Evolutionary conservation across 1,140 invertebrate genomes (phyloP), one percentile per base, ranked within the genome.

Genomic region (Scaptomyza hsui): DNA sequence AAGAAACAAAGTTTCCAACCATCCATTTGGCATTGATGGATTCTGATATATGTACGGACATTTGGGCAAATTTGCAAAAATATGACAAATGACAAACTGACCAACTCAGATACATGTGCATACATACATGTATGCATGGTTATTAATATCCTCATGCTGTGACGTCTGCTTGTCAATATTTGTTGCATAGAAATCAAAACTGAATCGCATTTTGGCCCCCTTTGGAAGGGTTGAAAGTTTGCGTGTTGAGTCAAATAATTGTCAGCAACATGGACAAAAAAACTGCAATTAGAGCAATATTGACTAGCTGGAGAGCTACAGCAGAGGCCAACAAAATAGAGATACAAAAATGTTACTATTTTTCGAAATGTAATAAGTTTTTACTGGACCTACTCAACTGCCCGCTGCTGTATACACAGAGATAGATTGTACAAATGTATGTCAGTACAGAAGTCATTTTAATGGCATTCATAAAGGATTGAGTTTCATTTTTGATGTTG

Each of bases 141-240:
- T 24, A 21, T 7, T 39, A 3, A 18, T 15, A 12, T 16, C 29
- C 35, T 49, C 35, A 49, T 42, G 21, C 37, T 48, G 26, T 26
- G 37, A 44, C 60, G 41, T 29, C 2, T 6, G 24, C 24, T 70
- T 72, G 55, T 72, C 72, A 72, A 75, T 67, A 67, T 57, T 67
- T 72, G 29, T 44, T 24, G 69, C 61, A 80, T 86, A 77, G 41
- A 83, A 85, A 85, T 86, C 81, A 47, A 62, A 86, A 77, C 74
- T 77, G 70, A 86, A 77, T 77, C 81, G 68, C 70, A 86, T 72
- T 72, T 72, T 55, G 57, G 19, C 29, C 59, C 67, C 49, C 9
- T 63, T 32, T n/a, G 16, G 80, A 10, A 7, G 5, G 53, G 3
- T 3, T 16, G 41, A 3, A 13, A 21, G 35, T 59, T 60, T 51